Conservation (phyloP, 2,888 invertebrate genomes). For the Eupithecia centaureata region DNA sequence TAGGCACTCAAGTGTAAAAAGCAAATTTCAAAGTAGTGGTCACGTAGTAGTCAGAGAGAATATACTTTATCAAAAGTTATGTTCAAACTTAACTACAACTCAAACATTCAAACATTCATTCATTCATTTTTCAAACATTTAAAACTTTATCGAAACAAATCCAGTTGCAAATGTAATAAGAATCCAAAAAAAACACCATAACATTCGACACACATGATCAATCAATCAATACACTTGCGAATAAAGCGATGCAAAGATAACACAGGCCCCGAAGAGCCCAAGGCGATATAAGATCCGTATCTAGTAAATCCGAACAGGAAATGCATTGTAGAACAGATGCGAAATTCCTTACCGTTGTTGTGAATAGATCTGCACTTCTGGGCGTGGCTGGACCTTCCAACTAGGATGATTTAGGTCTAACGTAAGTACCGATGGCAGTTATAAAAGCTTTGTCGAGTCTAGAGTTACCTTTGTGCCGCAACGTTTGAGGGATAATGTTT, state of each 20-base stretch:
- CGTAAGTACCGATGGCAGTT: conserved; percentile 55
- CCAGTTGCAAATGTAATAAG: conserved; percentile 74
- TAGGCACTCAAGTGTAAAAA: background rate
- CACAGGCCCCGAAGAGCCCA: conserved; percentile 65
- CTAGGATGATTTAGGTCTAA: conserved; percentile 61
- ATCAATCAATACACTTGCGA: conserved; percentile 58
- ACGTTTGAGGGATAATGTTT: conserved; percentile 24
- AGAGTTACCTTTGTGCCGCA: conserved; percentile 42
- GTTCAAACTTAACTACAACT: no score
- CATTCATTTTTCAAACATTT: background rate
- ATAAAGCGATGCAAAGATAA: conserved; percentile 62
- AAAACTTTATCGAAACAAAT: background rate
- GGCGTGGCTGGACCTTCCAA: conserved; percentile 68
- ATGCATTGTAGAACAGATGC: conserved; percentile 80
- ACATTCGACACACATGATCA: conserved; percentile 33
- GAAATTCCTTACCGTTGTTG: conserved; percentile 69
- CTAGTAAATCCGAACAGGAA: conserved; percentile 82
- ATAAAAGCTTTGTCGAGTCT: conserved; percentile 40
- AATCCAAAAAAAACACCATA: conserved; percentile 62
- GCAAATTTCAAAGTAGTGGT: no score
- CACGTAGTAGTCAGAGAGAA: no score
- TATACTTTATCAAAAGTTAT: no score
- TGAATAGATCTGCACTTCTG: conserved; percentile 64
- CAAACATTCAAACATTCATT: no score
- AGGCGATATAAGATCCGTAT: conserved; percentile 76